These are phyloP conservation scores for Zaprionus lachaisei DNA, from an alignment of 1,140 invertebrate genomes.

Conservation along the genomic window DNA sequence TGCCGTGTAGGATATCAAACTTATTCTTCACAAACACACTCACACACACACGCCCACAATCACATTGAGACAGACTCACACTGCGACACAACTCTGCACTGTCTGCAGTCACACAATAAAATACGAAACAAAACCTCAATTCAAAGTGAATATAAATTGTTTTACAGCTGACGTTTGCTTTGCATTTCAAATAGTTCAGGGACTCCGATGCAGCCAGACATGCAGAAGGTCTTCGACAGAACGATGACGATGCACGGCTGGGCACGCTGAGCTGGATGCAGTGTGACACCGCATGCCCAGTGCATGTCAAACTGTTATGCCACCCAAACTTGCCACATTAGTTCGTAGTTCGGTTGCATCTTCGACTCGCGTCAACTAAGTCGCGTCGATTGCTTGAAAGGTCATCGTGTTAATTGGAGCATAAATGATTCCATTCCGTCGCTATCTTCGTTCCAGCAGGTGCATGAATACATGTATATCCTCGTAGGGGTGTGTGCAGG, in stretches of 20 bases:
- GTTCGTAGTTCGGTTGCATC: constrained; percentile 1
- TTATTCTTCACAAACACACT: constrained; percentile 41
- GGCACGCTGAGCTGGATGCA: background rate
- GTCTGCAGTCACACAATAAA: constrained; percentile 60
- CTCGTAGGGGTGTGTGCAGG: background rate
- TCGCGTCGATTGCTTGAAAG: constrained; percentile 63
- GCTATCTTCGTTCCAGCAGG: constrained; percentile 45
- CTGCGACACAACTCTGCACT: constrained; percentile 7
- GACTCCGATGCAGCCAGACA: constrained; percentile 30
- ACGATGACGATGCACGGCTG: too few species aligned
- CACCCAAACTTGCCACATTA: background rate
- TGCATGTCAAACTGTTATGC: constrained; percentile 38
- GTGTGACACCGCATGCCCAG: constrained; percentile 1
- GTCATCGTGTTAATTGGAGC: constrained; percentile 81
- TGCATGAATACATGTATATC: constrained; percentile 18
- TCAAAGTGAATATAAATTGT: constrained; percentile 83
- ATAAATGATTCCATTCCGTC: constrained; percentile 61
- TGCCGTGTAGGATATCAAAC: constrained; percentile 61
- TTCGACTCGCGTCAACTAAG: constrained; percentile 10
- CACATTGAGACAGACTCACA: background rate
- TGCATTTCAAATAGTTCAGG: constrained; percentile 76
- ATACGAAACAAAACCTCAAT: constrained; percentile 80
- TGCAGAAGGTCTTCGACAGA: constrained; percentile 4
- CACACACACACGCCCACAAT: constrained; percentile 4
- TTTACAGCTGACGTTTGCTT: constrained; percentile 80